Conservation (phyloP, 2,113 vertebrate genomes). For the Sula dactylatra region DNA sequence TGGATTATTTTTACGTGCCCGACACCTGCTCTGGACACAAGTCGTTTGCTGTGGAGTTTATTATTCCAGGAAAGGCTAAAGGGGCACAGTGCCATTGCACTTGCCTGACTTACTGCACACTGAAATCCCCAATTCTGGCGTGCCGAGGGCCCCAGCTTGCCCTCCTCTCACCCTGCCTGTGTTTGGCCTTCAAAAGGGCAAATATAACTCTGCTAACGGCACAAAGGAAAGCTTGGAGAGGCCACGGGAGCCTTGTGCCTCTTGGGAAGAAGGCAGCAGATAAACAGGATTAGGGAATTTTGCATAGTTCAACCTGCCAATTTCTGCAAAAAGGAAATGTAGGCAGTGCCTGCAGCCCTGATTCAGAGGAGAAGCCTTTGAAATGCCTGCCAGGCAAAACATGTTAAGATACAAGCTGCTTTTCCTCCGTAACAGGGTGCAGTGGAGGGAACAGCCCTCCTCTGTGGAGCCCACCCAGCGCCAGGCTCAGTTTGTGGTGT, state of each 20-base stretch:
- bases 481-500: neutral
- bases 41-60: neutral
- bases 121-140: neutral
- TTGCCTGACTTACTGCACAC: neutral
- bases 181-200: neutral
- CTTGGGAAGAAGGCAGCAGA: slow-evolving; percentile 2
- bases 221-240: neutral
- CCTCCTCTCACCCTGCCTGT: neutral
- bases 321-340: slow-evolving; percentile 39
- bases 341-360: slow-evolving; percentile 26
- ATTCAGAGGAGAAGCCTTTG: slow-evolving; percentile 47
- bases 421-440: neutral
- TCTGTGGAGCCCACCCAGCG: neutral
- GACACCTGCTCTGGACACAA: neutral
- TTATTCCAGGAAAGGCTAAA: neutral
- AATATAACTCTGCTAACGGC: neutral
- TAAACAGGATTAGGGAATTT: slow-evolving; percentile 58
- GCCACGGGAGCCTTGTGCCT: neutral
- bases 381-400: slow-evolving; percentile 20
- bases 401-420: neutral
- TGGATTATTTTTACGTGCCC: neutral
- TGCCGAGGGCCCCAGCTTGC: neutral
- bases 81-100: neutral
- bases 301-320: slow-evolving; percentile 17
- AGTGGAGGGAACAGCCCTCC: neutral